These are phyloP conservation scores for Trachelus tabidus DNA, from an alignment of 2,888 invertebrate genomes.

Conservation along the genomic window DNA sequence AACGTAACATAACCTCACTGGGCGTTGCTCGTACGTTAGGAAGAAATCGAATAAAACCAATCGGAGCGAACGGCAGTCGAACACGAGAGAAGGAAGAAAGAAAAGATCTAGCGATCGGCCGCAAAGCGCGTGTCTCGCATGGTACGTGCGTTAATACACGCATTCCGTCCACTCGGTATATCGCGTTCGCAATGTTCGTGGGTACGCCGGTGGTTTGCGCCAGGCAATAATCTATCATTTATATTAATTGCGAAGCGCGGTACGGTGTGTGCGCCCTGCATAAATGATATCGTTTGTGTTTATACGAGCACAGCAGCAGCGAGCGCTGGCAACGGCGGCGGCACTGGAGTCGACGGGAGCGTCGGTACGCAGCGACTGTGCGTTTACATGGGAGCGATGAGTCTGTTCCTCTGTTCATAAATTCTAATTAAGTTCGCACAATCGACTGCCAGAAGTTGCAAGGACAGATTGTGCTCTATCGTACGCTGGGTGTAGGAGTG, in stretches of 20 bases:
- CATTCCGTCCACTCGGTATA: background rate
- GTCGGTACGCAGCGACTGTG: conserved; percentile 27
- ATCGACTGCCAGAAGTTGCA: conserved; percentile 42
- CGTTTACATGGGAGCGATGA: conserved; percentile 2
- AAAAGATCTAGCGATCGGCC: background rate
- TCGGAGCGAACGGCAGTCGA: background rate
- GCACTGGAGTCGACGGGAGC: background rate
- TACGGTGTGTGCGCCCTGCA: conserved; percentile 38
- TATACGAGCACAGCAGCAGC: conserved; percentile 35
- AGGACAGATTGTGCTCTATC: background rate
- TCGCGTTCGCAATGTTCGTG: background rate
- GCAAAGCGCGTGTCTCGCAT: background rate
- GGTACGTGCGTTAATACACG: background rate
- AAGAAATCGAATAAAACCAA: background rate
- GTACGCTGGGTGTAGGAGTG: background rate
- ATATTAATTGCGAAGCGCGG: conserved; percentile 60
- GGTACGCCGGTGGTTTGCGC: background rate
- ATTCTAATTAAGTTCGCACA: conserved; percentile 60
- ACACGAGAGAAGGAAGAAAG: background rate
- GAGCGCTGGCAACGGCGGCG: conserved; percentile 8
- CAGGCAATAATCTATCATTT: conserved; percentile 58
- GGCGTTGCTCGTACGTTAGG: background rate
- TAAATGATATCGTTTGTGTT: conserved; percentile 55
- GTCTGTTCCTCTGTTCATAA: conserved; percentile 46
- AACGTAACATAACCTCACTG: background rate